These are phyloP conservation scores for Falco berigora DNA, from an alignment of 2,797 vertebrate species.

Conservation along the genomic window DNA sequence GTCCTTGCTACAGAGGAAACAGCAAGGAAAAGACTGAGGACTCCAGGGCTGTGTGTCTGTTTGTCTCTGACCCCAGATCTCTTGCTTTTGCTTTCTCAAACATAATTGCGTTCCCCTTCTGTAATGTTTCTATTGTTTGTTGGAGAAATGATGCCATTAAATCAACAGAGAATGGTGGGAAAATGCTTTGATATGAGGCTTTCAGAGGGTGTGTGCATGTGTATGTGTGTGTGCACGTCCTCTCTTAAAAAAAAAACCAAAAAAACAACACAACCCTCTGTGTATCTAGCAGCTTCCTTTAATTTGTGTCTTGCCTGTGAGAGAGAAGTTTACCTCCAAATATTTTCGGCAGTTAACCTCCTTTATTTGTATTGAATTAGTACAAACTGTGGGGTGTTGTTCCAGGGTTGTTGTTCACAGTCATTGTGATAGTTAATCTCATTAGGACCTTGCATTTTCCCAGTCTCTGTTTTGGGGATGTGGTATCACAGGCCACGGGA, in stretches of 20 bases:
- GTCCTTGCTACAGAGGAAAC: background rate
- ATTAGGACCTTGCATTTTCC: background rate
- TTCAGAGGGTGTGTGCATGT: background rate
- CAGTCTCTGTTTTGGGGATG: background rate
- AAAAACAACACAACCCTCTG: background rate
- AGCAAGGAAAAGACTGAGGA: background rate
- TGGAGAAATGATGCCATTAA: conserved; percentile 39
- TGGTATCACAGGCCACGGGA: background rate
- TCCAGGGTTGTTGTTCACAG: background rate
- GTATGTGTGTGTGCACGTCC: background rate
- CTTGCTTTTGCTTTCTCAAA: conserved; percentile 43
- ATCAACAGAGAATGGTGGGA: conserved; percentile 58
- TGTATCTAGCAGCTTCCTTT: conserved; percentile 35
- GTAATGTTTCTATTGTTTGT: conserved; percentile 11
- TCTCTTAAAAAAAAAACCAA: background rate
- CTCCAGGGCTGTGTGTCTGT: background rate
- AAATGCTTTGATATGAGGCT: conserved; percentile 43
- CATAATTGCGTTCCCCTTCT: conserved; percentile 24
- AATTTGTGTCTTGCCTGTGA: background rate
- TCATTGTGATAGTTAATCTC: background rate
- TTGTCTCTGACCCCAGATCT: background rate
- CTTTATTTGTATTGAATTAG: background rate
- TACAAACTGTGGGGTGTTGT: background rate
- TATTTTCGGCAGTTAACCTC: background rate
- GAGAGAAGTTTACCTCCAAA: conserved; percentile 4